Evolutionary conservation across 2,888 invertebrate species (phyloP).

Genomic region (Watsonalla cultraria): DNA sequence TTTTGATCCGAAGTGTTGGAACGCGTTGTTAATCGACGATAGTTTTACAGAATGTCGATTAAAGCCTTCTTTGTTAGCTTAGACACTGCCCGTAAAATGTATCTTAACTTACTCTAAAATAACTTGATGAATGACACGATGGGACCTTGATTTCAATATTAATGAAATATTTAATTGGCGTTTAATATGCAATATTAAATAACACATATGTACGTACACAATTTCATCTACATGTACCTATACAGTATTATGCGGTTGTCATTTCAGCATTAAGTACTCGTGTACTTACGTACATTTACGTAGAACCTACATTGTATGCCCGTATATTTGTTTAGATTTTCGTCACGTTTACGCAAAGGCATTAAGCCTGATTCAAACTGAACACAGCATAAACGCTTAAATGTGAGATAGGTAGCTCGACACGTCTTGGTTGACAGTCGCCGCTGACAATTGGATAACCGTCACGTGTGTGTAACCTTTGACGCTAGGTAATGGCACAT

Average conservation of each 20-base stretch:
- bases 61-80: too few relatives aligned
- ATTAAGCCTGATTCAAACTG: constrained; percentile 18
- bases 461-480: not conserved
- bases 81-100: too few relatives aligned
- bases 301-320: not conserved
- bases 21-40: too few relatives aligned
- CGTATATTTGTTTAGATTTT: constrained; percentile 9
- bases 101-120: too few relatives aligned
- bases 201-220: not conserved
- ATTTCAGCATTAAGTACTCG: not conserved
- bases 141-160: not conserved
- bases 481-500: not conserved
- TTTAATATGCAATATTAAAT: not conserved
- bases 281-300: too few relatives aligned
- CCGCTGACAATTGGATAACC: not conserved
- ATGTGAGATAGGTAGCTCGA: constrained; percentile 18
- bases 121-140: too few relatives aligned
- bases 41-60: too few relatives aligned
- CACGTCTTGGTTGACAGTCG: constrained; percentile 6
- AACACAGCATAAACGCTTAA: too few relatives aligned
- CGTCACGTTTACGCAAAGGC: constrained; percentile 38
- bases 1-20: not conserved
- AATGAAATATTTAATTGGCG: not conserved
- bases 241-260: not conserved
- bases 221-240: not conserved